These are phyloP conservation scores for Tadarida brasiliensis DNA, from an alignment of 2,797 vertebrate species.

Conservation along the genomic window DNA sequence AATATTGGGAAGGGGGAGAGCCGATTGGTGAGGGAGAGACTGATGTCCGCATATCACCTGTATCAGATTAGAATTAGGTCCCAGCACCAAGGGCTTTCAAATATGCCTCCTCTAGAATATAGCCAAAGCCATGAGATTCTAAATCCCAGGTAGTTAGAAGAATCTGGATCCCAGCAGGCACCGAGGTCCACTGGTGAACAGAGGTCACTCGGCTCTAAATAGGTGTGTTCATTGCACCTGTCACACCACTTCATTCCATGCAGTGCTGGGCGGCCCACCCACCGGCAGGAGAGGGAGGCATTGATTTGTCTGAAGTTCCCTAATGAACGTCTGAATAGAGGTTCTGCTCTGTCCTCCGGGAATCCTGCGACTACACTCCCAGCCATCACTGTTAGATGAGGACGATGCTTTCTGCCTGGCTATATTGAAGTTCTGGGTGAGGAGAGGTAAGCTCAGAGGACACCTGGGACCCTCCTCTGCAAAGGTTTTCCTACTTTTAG, in stretches of 20 bases:
- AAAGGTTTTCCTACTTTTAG: neutral
- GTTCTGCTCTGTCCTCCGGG: constrained; percentile 14
- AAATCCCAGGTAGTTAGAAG: constrained; percentile 60
- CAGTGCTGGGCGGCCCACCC: constrained; percentile 1
- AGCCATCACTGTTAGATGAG: neutral
- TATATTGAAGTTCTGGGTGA: neutral
- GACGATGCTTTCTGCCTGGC: neutral
- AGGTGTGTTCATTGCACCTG: constrained; percentile 71
- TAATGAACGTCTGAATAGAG: constrained; percentile 48
- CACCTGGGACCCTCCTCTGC: neutral
- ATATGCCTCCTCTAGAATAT: neutral
- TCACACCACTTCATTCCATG: constrained; percentile 71
- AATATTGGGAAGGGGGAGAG: neutral
- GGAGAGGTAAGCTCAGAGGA: neutral
- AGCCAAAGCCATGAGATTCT: constrained; percentile 11
- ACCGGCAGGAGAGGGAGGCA: constrained; percentile 8
- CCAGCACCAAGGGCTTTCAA: neutral
- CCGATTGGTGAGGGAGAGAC: neutral
- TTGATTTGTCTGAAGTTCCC: constrained; percentile 52
- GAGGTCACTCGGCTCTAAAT: constrained; percentile 76
- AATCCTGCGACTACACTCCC: rapidly evolving
- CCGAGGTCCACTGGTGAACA: constrained; percentile 65
- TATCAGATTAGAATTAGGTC: constrained; percentile 20
- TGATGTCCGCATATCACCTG: constrained; percentile 58
- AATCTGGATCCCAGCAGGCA: constrained; percentile 45